Evolutionary conservation across 2,888 invertebrate species (phyloP).

Genomic region (Eristalinus aeneus): DNA sequence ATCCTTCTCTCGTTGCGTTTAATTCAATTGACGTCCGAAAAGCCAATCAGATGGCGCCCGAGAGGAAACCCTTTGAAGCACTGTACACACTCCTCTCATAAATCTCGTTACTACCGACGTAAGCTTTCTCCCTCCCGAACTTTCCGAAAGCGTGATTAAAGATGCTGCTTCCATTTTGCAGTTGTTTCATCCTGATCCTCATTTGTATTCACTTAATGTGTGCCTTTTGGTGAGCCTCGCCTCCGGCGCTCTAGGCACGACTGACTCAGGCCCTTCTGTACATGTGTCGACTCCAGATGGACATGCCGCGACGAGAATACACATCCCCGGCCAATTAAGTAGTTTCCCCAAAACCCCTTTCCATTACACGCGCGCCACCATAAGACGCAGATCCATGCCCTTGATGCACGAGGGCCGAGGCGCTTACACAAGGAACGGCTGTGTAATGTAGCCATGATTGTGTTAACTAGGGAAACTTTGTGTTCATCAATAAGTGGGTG

Average conservation of each 20-base stretch:
- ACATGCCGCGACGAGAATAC: background rate
- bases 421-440: background rate
- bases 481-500: slow-evolving; percentile 10
- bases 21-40: background rate
- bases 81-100: background rate
- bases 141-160: background rate
- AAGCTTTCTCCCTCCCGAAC: background rate
- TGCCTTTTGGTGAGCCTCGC: background rate
- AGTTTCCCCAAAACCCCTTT: background rate
- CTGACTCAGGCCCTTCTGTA: background rate
- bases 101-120: background rate
- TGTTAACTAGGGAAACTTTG: background rate
- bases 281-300: background rate
- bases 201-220: background rate
- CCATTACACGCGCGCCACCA: background rate
- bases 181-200: background rate
- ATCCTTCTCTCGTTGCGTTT: background rate
- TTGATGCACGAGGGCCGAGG: background rate
- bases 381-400: background rate
- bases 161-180: background rate
- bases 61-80: background rate
- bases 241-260: background rate
- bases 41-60: background rate
- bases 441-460: background rate
- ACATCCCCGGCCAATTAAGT: background rate